Percentiles rank a stretch among this genome's conserved stretches.
Conservation (phyloP, 2,797 vertebrate species). For the Thripadectes ignobilis region DNA sequence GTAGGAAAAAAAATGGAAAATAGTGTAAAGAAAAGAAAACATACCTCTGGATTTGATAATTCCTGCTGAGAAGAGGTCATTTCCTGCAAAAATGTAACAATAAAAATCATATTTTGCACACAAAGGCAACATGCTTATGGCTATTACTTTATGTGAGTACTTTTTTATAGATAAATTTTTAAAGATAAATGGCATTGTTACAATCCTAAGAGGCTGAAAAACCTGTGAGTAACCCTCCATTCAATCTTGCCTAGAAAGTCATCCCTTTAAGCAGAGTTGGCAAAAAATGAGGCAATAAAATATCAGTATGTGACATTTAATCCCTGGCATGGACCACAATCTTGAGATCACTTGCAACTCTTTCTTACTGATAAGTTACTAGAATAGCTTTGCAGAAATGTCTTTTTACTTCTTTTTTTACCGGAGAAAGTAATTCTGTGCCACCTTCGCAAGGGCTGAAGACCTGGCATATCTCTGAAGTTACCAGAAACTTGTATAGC, state of each 20-base stretch:
- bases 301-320: constrained; percentile 35
- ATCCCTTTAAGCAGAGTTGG: constrained; percentile 18
- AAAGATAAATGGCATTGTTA: constrained; percentile 21
- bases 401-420: neutral
- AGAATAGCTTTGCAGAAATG: neutral
- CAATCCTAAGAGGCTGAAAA: neutral
- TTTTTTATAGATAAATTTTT: neutral
- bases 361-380: neutral
- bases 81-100: neutral
- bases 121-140: neutral
- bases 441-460: neutral
- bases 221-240: neutral
- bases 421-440: neutral
- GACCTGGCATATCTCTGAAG: neutral
- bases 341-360: neutral
- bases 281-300: constrained; percentile 36
- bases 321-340: neutral
- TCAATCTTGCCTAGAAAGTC: constrained; percentile 6
- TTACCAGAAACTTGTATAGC: neutral
- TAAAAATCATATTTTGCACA: constrained; percentile 29
- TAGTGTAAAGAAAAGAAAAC: neutral
- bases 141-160: constrained; percentile 14
- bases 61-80: neutral
- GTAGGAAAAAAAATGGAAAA: neutral
- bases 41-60: neutral